Conservation (phyloP, 1,140 invertebrate genomes). For the Caerostris darwini region DNA sequence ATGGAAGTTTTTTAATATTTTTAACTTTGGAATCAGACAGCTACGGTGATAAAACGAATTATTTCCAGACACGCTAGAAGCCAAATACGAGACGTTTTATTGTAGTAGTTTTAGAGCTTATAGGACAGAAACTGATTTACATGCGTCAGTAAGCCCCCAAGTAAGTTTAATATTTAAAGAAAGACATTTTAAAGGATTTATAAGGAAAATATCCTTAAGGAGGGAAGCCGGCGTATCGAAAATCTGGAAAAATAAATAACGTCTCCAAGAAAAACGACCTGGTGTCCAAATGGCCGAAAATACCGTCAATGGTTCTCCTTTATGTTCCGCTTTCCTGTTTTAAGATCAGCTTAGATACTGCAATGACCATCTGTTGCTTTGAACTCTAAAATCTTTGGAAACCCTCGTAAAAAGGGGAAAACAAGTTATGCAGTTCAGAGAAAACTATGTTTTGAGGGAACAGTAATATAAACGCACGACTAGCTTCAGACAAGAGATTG, state of each 20-base stretch:
- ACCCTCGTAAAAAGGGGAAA: conserved; percentile 8
- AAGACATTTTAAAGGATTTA: not conserved
- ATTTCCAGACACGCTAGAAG: not conserved
- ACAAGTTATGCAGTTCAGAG: not conserved
- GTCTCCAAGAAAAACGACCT: not conserved
- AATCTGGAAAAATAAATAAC: not conserved
- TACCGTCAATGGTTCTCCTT: not conserved
- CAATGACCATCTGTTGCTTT: conserved; percentile 29
- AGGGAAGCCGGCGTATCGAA: not conserved
- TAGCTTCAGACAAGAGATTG: not conserved
- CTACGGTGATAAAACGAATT: no score
- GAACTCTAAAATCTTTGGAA: not conserved
- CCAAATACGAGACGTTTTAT: not conserved
- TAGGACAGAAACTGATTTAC: not conserved
- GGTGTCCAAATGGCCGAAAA: conserved; percentile 19
- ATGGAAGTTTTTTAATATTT: not conserved
- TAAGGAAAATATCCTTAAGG: not conserved
- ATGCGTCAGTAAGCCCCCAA: not conserved
- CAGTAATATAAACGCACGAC: not conserved
- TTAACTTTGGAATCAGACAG: no score
- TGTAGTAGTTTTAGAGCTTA: not conserved
- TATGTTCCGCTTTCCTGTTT: not conserved
- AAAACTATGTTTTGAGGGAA: not conserved
- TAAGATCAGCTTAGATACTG: not conserved
- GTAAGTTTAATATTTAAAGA: conserved; percentile 13